Base-by-base conservation (phyloP, 2,113 vertebrate species). In the Copsychus sechellarum region DNA sequence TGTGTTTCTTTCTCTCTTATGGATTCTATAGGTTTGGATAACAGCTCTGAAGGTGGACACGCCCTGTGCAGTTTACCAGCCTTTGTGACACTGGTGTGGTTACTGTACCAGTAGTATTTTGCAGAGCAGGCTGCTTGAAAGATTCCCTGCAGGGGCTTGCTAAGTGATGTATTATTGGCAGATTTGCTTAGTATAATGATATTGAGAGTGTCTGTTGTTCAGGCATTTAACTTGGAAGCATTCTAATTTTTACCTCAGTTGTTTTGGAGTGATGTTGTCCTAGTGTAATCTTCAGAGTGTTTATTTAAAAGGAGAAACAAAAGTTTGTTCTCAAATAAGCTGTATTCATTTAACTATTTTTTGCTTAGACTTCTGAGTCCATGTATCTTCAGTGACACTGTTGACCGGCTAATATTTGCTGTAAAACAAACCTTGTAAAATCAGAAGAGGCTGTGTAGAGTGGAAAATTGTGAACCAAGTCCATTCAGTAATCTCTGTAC, bases 41-140 rank as follows among this genome's bases (percentile, higher is more conserved):
- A 50, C 28, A 64, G n/a, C 38, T 87, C 53, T 64, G 40, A 76
- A 43, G 14, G 31, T 76, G 81, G 40, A n/a, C 0, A 0, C 0
- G 0, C 16, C 14, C 17, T 62, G 26, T 58, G 56, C 47, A 5
- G 31, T 50, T 91, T 48, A 53, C 26, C 54, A 50, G 51, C 25
- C 85, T 85, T 71, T 4, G 6, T 62, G 69, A 84, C 66, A 86
- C 53, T 53, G 58, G 36, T 72, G 67, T 77, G 38, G 36, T 86
- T 91, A 40, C 24, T 56, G 23, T 60, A 65, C 25, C 31, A 29
- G 23, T 16, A 23, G 29, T 33, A 9, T 26, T 86, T 47, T 51
- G 60, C 56, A 89, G 67, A 81, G 62, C 45, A 53, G 53, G 11
- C 14, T 36, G 21, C 24, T 56, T 42, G 18, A 24, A 65, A 58